Percentiles rank a stretch among this genome's conserved stretches.
These are phyloP conservation scores for Drosophila leonis DNA, from an alignment of 2,888 invertebrate genomes.

Conservation along the genomic window DNA sequence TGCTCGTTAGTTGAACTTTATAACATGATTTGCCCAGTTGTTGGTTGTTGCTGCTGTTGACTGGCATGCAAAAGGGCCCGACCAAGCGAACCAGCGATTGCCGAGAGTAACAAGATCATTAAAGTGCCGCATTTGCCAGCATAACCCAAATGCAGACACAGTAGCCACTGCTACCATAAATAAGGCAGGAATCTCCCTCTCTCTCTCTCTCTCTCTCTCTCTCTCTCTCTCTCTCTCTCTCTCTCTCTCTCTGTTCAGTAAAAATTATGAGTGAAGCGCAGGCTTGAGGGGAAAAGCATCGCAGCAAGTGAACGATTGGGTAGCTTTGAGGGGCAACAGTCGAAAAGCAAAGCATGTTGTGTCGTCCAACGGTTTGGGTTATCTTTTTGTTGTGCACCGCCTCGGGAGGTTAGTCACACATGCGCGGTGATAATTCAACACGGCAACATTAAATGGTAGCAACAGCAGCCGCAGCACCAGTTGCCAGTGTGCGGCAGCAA, in stretches of 20 bases:
- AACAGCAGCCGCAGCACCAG: slow-evolving; percentile 41
- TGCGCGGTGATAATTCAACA: slow-evolving; percentile 79
- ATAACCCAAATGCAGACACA: slow-evolving; percentile 56
- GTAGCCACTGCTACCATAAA: slow-evolving; percentile 64
- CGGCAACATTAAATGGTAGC: slow-evolving; percentile 80
- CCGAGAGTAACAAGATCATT: slow-evolving; percentile 80
- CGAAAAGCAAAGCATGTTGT: slow-evolving; percentile 49
- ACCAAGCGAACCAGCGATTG: slow-evolving; percentile 21
- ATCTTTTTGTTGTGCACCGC: slow-evolving; percentile 81
- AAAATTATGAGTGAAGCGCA: slow-evolving; percentile 78
- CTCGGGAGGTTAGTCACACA: slow-evolving; percentile 80
- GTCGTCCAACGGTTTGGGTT: slow-evolving; percentile 40
- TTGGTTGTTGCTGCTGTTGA: slow-evolving; percentile 8
- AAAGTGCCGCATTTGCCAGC: slow-evolving; percentile 64
- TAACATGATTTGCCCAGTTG: slow-evolving; percentile 23
- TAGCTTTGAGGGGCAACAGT: slow-evolving; percentile 3
- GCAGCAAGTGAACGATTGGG: slow-evolving; percentile 64
- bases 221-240: no score
- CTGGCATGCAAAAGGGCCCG: slow-evolving; percentile 67
- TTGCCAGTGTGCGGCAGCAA: slow-evolving; percentile 64
- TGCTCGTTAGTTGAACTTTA: slow-evolving; percentile 72
- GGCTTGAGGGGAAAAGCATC: slow-evolving; percentile 68
- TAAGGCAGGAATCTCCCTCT: slow-evolving; percentile 60
- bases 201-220: neutral
- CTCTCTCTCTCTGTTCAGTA: slow-evolving; percentile 31